Conservation (phyloP, 2,113 vertebrate species). For the Cochlearius cochlearius region DNA sequence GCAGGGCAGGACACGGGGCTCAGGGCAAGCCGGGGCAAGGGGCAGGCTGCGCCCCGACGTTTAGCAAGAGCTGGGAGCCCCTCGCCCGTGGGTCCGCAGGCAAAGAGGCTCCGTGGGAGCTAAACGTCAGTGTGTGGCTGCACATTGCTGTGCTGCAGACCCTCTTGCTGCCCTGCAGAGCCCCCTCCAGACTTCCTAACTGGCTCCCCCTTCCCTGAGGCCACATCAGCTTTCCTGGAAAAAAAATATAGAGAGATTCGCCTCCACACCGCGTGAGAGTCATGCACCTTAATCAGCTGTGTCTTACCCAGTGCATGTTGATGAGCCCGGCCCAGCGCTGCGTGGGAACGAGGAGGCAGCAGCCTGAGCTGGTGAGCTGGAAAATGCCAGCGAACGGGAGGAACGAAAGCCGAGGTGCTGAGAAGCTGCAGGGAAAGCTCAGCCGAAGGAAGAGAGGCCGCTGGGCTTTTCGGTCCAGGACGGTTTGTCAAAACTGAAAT, state of each 20-base stretch:
- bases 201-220: neutral
- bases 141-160: accelerated
- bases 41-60: neutral
- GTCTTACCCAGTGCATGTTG: neutral
- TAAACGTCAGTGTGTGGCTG: accelerated
- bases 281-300: neutral
- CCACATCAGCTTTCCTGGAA: neutral
- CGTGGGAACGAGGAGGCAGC: neutral
- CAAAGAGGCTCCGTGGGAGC: neutral
- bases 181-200: neutral
- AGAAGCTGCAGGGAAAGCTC: neutral
- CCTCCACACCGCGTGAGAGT: neutral
- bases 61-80: neutral
- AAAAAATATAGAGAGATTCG: neutral
- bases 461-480: neutral
- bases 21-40: neutral
- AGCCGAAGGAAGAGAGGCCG: neutral
- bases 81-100: neutral
- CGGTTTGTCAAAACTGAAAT: neutral
- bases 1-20: neutral
- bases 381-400: neutral
- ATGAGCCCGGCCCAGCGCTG: neutral
- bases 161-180: too few relatives aligned
- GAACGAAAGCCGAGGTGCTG: neutral
- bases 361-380: neutral